Evolutionary conservation across 2,113 vertebrate species (phyloP).

Genomic region (Cisticola juncidis): DNA sequence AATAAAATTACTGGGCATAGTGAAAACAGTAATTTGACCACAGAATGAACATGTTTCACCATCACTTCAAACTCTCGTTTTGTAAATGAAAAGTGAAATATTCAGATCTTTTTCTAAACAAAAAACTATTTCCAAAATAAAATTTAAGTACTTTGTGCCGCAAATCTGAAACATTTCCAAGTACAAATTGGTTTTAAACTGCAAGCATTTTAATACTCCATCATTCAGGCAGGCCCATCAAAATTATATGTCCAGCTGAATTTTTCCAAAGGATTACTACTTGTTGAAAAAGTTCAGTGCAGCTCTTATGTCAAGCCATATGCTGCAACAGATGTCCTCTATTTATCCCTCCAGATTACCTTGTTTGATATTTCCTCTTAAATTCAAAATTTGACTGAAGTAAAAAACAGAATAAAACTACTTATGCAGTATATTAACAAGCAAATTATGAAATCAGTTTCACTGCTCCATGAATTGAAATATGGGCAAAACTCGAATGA

Average conservation of each 20-base stretch:
- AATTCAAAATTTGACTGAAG: not conserved
- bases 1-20: not conserved
- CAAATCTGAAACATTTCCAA: not conserved
- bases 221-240: not conserved
- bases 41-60: not conserved
- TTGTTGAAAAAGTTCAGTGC: not conserved
- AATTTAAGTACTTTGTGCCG: not conserved
- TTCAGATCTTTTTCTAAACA: not conserved
- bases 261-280: not conserved
- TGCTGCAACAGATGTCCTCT: not conserved
- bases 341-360: conserved; percentile 36
- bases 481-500: not conserved
- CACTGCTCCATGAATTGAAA: not conserved
- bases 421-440: not conserved
- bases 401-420: not conserved
- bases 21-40: not conserved
- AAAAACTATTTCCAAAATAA: not conserved
- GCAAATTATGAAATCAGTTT: not conserved
- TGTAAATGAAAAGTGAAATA: not conserved
- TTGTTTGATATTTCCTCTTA: conserved; percentile 14
- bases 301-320: not conserved
- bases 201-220: not conserved
- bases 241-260: not conserved
- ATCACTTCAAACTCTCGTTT: not conserved
- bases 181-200: not conserved